phyloP scores from a whole-genome alignment of 2,797 vertebrate genomes.

The Ambastaia sidthimunki region DNA sequence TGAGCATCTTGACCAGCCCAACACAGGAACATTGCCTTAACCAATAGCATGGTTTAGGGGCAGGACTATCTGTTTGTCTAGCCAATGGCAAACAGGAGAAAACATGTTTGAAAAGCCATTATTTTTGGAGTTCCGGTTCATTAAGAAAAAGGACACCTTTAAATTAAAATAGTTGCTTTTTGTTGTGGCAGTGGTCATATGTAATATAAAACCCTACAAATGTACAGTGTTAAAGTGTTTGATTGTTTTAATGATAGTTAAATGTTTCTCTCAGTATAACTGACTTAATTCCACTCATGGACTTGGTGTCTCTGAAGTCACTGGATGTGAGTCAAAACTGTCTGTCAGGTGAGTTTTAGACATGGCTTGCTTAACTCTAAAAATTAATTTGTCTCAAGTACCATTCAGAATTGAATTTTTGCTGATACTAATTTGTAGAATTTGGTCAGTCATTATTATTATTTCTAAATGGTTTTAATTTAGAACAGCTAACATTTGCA shows the following conservation, averaged over 20 bases:
- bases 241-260: background rate
- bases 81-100: no score
- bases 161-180: no score
- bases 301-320: conserved; percentile 82
- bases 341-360: conserved; percentile 82
- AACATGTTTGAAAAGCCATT: background rate
- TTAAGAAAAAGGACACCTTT: no score
- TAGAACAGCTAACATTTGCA: no score
- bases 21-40: no score
- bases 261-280: conserved; percentile 79
- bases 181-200: background rate
- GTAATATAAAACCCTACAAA: background rate
- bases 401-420: no score
- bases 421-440: no score
- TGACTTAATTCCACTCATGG: conserved; percentile 80
- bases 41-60: no score
- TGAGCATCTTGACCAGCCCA: background rate
- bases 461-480: no score
- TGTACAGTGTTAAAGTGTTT: background rate
- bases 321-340: conserved; percentile 88
- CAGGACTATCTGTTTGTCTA: no score
- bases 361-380: background rate
- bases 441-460: no score
- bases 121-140: background rate
- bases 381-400: background rate